Evolutionary conservation across 2,113 vertebrate genomes (phyloP).

Genomic region (Varanus salvator): DNA sequence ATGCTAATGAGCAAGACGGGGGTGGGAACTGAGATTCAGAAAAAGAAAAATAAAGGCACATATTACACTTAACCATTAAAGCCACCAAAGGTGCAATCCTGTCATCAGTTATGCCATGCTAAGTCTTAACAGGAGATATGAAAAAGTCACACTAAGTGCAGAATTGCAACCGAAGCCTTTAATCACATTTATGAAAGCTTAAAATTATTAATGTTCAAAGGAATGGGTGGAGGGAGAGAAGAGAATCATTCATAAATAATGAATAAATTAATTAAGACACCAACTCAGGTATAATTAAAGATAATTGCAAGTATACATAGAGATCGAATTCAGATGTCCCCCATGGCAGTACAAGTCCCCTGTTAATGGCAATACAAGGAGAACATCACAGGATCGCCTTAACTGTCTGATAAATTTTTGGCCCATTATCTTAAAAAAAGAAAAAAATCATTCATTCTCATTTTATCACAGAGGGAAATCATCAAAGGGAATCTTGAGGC

Average conservation of each 20-base stretch:
- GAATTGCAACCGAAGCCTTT: conserved; percentile 36
- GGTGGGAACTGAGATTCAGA: conserved; percentile 12
- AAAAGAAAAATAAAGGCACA: not conserved
- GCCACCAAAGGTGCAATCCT: not conserved
- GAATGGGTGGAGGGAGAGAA: conserved; percentile 37
- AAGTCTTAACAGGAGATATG: not conserved
- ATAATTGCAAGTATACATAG: conserved; percentile 41
- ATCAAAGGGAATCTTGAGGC: conserved; percentile 58
- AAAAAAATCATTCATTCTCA: not conserved
- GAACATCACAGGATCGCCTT: conserved; percentile 2
- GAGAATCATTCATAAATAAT: conserved; percentile 60
- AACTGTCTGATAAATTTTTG: conserved; percentile 28
- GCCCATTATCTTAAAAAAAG: conserved; percentile 17
- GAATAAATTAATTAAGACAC: conserved; percentile 60
- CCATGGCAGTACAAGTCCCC: conserved; percentile 29
- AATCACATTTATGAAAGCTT: conserved; percentile 45
- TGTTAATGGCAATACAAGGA: conserved; percentile 34
- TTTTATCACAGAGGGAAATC: conserved; percentile 48
- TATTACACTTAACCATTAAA: not conserved
- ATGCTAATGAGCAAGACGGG: not conserved
- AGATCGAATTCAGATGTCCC: conserved; percentile 31
- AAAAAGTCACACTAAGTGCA: not conserved
- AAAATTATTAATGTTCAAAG: conserved; percentile 43
- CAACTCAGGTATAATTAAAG: conserved; percentile 62
- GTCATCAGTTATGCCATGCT: not conserved